Evolutionary conservation across 2,888 invertebrate genomes (phyloP).

Genomic region (Cerastis leucographa): DNA sequence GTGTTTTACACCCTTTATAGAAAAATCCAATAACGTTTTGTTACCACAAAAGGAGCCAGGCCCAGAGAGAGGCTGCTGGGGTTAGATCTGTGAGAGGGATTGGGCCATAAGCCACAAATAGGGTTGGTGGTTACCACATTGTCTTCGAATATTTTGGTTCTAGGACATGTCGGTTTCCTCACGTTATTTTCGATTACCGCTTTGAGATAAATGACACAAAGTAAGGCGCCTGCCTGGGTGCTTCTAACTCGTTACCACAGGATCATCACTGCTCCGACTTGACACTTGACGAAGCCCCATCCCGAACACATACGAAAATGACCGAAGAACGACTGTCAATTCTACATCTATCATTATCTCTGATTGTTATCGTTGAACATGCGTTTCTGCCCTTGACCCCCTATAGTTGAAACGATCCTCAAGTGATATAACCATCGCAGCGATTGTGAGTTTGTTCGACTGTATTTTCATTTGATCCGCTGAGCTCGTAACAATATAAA

Average conservation of each 20-base stretch:
- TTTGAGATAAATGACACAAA: too few species aligned
- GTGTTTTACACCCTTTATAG: too few species aligned
- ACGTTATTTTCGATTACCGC: neutral
- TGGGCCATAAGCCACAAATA: too few species aligned
- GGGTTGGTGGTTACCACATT: neutral
- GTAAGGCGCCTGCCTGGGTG: too few species aligned
- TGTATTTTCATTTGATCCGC: conserved; percentile 2
- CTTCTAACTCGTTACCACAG: neutral
- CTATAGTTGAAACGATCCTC: conserved; percentile 16
- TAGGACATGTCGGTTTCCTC: neutral
- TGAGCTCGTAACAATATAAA: conserved; percentile 15
- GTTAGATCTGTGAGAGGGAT: neutral
- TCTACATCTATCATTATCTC: conserved; percentile 3
- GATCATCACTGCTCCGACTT: neutral
- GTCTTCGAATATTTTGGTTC: neutral
- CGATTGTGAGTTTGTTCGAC: neutral
- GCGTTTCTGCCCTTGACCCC: conserved; percentile 33
- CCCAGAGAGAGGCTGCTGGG: too few species aligned
- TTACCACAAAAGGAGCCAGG: neutral
- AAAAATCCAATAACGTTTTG: neutral
- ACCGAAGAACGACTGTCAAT: neutral
- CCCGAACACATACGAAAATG: neutral
- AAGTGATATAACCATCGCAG: conserved; percentile 17
- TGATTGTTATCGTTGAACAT: conserved; percentile 18
- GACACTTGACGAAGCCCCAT: neutral